These are phyloP conservation scores for Bolinopsis microptera DNA, from an alignment of 37 sponge, comb jelly and placozoan genomes.

Conservation along the genomic window DNA sequence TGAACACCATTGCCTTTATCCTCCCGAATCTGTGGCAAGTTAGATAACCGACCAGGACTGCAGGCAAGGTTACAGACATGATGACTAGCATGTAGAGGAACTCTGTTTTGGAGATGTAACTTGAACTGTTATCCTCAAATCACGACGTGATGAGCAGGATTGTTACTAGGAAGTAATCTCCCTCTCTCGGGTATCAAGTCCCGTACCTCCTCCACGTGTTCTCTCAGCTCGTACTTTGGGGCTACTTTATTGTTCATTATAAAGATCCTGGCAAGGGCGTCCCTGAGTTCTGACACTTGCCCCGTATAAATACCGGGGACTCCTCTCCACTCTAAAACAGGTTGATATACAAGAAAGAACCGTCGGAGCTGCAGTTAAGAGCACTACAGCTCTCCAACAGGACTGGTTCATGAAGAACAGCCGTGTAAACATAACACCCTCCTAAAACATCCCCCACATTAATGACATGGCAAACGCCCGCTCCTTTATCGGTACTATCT, in stretches of 20 bases:
- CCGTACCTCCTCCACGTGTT: background rate
- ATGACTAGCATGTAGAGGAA: background rate
- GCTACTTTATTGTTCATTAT: background rate
- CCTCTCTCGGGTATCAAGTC: background rate
- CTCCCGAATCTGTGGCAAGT: slow-evolving; percentile 12
- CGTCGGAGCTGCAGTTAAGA: background rate
- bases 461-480: background rate
- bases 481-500: background rate
- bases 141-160: background rate
- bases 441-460: background rate
- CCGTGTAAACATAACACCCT: background rate
- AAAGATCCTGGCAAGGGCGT: background rate
- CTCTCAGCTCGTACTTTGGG: background rate
- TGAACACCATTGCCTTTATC: background rate
- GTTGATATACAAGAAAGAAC: background rate
- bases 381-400: background rate
- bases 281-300: background rate
- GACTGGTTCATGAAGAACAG: slow-evolving; percentile 11
- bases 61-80: background rate
- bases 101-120: background rate
- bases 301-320: slow-evolving; percentile 14
- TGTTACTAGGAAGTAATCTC: background rate
- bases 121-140: background rate
- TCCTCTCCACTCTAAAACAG: background rate
- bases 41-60: background rate